These are phyloP conservation scores for Ophioderma brevispina DNA, from an alignment of 35 echinoderm and acorn worm genomes.

Conservation along the genomic window DNA sequence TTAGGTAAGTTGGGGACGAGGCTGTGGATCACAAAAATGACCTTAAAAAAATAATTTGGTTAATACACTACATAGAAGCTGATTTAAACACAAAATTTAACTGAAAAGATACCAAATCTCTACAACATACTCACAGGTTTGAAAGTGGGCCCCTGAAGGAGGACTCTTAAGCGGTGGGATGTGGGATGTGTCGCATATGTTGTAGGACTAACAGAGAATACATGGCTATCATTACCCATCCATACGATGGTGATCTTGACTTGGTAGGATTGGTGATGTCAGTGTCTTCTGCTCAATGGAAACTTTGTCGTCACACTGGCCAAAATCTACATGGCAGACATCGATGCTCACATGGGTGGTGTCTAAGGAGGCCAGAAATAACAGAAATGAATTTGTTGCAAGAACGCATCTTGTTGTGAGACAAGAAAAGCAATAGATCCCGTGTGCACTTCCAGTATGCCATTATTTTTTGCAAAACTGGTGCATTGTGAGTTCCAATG, in stretches of 20 bases:
- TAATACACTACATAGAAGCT: too few relatives aligned
- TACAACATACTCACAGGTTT: conserved; percentile 92
- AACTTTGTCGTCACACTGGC: conserved; percentile 55
- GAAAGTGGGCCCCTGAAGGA: conserved; percentile 90
- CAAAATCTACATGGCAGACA: conserved; percentile 83
- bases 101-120: too few relatives aligned
- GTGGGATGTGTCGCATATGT: conserved; percentile 80
- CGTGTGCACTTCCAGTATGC: too few relatives aligned
- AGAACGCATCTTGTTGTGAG: too few relatives aligned
- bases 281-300: conserved; percentile 78
- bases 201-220: conserved; percentile 67
- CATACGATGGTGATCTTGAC: conserved; percentile 90
- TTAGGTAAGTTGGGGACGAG: too few relatives aligned
- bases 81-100: too few relatives aligned
- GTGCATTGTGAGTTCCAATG: not conserved
- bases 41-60: not conserved
- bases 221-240: conserved; percentile 79
- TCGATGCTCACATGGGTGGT: conserved; percentile 84
- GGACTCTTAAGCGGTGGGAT: conserved; percentile 97
- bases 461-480: too few relatives aligned
- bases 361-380: conserved; percentile 14
- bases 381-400: too few relatives aligned
- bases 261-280: conserved; percentile 93
- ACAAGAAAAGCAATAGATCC: too few relatives aligned
- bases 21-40: too few relatives aligned